These are phyloP conservation scores for Acheta domesticus DNA, from an alignment of 2,888 invertebrate genomes.

Conservation along the genomic window DNA sequence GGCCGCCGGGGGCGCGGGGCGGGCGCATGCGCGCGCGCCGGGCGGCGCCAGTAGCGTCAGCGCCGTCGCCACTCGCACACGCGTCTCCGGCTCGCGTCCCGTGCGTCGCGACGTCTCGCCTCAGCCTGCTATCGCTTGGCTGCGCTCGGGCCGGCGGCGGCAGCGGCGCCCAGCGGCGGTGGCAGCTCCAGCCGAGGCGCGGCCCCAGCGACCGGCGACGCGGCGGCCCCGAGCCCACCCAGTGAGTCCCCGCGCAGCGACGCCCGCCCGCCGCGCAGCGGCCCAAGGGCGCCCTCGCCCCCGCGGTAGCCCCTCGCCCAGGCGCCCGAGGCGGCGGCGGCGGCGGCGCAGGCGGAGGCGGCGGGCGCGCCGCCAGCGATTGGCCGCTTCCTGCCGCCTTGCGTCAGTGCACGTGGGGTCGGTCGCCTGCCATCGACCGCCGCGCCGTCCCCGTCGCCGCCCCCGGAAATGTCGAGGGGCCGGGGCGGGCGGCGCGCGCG, in stretches of 20 bases:
- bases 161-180: neutral
- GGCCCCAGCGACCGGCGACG: neutral
- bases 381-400: slow-evolving; percentile 18
- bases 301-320: neutral
- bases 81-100: neutral
- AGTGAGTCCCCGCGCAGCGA: neutral
- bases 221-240: neutral
- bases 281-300: neutral
- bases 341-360: neutral
- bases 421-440: neutral
- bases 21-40: slow-evolving; percentile 11
- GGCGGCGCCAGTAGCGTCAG: slow-evolving; percentile 18
- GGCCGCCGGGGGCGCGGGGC: slow-evolving; percentile 5
- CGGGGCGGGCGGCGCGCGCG: neutral
- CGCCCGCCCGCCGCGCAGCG: neutral
- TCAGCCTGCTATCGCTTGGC: too few species aligned
- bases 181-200: too few species aligned
- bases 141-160: neutral
- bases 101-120: neutral
- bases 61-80: neutral
- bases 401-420: slow-evolving; percentile 18
- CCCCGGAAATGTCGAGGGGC: slow-evolving; percentile 11
- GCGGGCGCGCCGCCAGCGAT: slow-evolving; percentile 1
- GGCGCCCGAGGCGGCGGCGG: neutral
- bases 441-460: neutral